Base-by-base conservation (phyloP, 2,113 vertebrate genomes). In the Oxygymnocypris stewartii region DNA sequence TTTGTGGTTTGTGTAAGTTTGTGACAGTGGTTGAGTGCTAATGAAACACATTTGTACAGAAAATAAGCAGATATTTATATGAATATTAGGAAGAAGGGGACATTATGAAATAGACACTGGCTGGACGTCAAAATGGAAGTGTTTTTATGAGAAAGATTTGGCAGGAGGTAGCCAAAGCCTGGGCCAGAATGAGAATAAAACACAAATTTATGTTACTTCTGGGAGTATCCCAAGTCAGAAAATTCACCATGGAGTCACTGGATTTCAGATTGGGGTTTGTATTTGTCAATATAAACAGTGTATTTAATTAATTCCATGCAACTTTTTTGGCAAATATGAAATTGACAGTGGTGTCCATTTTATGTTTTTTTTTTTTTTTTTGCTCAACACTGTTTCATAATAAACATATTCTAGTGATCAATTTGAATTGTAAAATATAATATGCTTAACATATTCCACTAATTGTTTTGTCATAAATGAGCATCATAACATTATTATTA, bases 91-190 rank as follows among this genome's bases (percentile, higher is more conserved):
- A 74, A 44, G 63, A 73, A 40, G 47, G 35, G 51, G 25, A 81
- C 47, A 31, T 59, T 74, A 71, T 80, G 76, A 67, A 89, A 87
- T 91, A 92, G 92, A 93, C 91, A 92, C 92, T 94, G 93, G 93
- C 93, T 77, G 89, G 90, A 86, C 87, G 89, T 86, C 71, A 92
- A 87, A 90, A 59, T 92, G 92, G 91, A 92, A 86, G 88, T 91
- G 91, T 92, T 92, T 93, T 94, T 94, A 91, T 93, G 89, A 89
- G 92, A 93, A 88, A 57, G 85, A 85, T 90, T 91, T 93, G 94
- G 94, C 94, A 92, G 89, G 89, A 91, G 89, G 82, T 91, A 87
- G 87, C 89, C 85, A 88, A 89, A 88, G 90, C 84, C 81, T 40
- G 40, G 85, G 93, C 92, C 91, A 93, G 91, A 92, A 91, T 89